Conservation (phyloP, 2,888 invertebrate species). For the Protonemura montana region DNA sequence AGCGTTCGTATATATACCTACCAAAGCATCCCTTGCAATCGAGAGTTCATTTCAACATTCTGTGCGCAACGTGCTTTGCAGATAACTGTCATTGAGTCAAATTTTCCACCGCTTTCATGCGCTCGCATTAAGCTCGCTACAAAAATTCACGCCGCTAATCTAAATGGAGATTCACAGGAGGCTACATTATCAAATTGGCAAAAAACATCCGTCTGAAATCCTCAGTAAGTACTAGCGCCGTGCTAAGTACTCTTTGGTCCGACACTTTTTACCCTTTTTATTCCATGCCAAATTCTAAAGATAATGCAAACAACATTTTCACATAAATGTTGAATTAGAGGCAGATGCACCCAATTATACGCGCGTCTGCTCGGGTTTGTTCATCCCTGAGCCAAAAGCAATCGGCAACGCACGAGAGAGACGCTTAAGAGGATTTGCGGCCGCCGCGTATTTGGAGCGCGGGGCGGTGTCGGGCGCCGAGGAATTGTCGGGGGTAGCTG, state of each 20-base stretch:
- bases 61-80: background rate
- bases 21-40: background rate
- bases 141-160: background rate
- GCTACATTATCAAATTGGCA: background rate
- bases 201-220: background rate
- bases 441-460: background rate
- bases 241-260: background rate
- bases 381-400: background rate
- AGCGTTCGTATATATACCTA: background rate
- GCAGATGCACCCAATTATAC: background rate
- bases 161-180: background rate
- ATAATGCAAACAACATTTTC: background rate
- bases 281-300: background rate
- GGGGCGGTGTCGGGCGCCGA: background rate
- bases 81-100: constrained; percentile 12
- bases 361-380: background rate
- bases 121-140: background rate
- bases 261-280: background rate
- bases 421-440: background rate
- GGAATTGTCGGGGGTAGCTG: background rate
- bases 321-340: background rate
- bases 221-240: background rate
- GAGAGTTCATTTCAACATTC: background rate
- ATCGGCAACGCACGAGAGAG: background rate
- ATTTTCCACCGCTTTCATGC: background rate